phyloP scores from a whole-genome alignment of 1,140 invertebrate species.

The Geopemphigus sp. region DNA sequence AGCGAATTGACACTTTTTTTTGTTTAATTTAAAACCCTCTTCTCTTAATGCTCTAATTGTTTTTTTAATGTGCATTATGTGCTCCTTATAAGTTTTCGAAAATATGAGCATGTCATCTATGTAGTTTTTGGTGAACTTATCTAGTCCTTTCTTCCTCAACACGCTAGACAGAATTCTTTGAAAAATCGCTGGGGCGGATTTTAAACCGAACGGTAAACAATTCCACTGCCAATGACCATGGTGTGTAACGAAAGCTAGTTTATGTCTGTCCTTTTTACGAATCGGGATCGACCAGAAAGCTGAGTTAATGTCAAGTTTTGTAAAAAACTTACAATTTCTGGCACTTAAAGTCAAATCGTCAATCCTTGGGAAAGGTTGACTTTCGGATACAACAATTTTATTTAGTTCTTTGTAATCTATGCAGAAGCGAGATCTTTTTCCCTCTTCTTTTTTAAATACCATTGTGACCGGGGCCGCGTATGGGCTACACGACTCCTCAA shows the following conservation, averaged over 20 bases:
- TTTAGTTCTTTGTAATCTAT: constrained; percentile 55
- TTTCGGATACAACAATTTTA: constrained; percentile 55
- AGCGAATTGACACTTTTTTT: constrained; percentile 55
- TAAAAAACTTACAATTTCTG: constrained; percentile 55
- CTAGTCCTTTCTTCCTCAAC: constrained; percentile 43
- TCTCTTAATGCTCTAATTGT: constrained; percentile 49
- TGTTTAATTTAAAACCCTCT: constrained; percentile 55
- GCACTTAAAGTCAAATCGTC: constrained; percentile 54
- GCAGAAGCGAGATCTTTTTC: constrained; percentile 54
- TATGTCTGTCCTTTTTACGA: constrained; percentile 54
- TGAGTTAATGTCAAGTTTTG: constrained; percentile 55
- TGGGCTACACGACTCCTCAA: constrained; percentile 50
- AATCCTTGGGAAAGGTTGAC: constrained; percentile 56
- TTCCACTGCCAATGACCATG: constrained; percentile 55
- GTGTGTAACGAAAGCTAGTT: constrained; percentile 56
- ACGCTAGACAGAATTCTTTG: constrained; percentile 51
- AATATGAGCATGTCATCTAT: constrained; percentile 53
- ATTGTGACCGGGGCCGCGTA: constrained; percentile 51
- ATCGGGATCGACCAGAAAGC: constrained; percentile 57
- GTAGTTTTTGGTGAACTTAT: constrained; percentile 51
- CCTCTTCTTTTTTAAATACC: constrained; percentile 55
- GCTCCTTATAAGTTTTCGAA: constrained; percentile 51
- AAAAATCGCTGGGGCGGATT: constrained; percentile 57
- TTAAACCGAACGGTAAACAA: constrained; percentile 54
- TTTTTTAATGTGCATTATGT: constrained; percentile 47